Evolutionary conservation across 2,888 invertebrate species (phyloP).

Genomic region (Conops quadrifasciatus): DNA sequence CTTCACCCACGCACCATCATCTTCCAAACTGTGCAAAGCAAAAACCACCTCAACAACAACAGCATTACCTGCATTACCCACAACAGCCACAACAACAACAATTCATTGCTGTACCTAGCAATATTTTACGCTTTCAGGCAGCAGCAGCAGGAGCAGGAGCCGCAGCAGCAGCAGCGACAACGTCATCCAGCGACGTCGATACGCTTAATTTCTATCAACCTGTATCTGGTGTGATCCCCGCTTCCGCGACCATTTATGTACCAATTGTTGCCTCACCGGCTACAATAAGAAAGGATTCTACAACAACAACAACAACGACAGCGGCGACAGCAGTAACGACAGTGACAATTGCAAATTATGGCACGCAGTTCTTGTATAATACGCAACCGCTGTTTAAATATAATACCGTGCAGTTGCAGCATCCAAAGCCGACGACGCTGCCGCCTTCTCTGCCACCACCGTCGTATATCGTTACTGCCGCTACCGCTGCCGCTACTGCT

Average conservation of each 20-base stretch:
- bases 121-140: conserved; percentile 55
- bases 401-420: conserved; percentile 64
- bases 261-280: conserved; percentile 55
- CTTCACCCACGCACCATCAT: conserved; percentile 45
- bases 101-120: conserved; percentile 58
- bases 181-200: conserved; percentile 42
- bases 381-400: conserved; percentile 62
- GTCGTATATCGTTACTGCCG: neutral
- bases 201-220: conserved; percentile 55
- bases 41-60: too few species aligned
- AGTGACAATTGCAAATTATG: conserved; percentile 43
- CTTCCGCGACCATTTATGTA: conserved; percentile 62
- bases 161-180: conserved; percentile 42
- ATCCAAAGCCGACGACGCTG: conserved; percentile 32
- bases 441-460: conserved; percentile 19
- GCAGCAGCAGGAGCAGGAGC: conserved; percentile 42
- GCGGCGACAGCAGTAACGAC: conserved; percentile 37
- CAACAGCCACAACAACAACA: conserved; percentile 49
- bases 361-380: conserved; percentile 45
- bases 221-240: conserved; percentile 49
- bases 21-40: too few species aligned
- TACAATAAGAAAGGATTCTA: conserved; percentile 33
- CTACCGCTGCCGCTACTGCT: neutral
- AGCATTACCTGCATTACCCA: conserved; percentile 1
- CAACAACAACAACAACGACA: conserved; percentile 36